Conservation (phyloP, 2,888 invertebrate genomes). For the Caradrina kadenii region DNA sequence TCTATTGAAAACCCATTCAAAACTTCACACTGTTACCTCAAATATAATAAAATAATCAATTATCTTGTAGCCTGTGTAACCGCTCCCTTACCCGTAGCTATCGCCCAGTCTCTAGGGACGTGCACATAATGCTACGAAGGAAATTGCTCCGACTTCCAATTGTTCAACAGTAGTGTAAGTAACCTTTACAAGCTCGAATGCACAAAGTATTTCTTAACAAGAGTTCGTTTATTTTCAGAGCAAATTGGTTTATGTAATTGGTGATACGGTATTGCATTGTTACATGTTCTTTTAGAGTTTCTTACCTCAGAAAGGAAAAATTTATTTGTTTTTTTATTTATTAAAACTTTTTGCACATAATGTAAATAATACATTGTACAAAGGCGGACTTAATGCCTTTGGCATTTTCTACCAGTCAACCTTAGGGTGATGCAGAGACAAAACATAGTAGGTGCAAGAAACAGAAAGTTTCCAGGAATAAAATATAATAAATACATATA, state of each 20-base stretch:
- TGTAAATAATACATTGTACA: too few relatives aligned
- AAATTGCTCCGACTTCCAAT: constrained; percentile 64
- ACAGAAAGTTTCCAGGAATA: too few relatives aligned
- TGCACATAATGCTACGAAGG: constrained; percentile 61
- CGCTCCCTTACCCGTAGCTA: constrained; percentile 29
- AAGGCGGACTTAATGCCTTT: too few relatives aligned
- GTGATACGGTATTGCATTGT: neutral
- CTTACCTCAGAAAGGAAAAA: neutral
- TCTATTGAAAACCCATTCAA: neutral
- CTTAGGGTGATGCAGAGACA: too few relatives aligned
- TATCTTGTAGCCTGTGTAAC: constrained; percentile 8
- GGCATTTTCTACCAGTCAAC: too few relatives aligned
- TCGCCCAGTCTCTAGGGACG: constrained; percentile 39
- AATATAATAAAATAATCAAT: constrained; percentile 19
- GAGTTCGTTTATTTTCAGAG: constrained; percentile 4
- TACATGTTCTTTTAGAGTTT: neutral
- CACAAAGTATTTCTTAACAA: constrained; percentile 46
- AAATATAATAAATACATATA: too few relatives aligned
- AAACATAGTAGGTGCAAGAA: too few relatives aligned
- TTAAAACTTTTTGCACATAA: too few relatives aligned
- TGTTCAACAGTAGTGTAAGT: constrained; percentile 50
- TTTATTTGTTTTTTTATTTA: too few relatives aligned
- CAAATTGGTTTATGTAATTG: constrained; percentile 26
- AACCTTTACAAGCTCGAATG: constrained; percentile 50
- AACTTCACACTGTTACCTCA: neutral